Conservation (phyloP, 2,888 invertebrate species). For the Dorcus hopei region DNA sequence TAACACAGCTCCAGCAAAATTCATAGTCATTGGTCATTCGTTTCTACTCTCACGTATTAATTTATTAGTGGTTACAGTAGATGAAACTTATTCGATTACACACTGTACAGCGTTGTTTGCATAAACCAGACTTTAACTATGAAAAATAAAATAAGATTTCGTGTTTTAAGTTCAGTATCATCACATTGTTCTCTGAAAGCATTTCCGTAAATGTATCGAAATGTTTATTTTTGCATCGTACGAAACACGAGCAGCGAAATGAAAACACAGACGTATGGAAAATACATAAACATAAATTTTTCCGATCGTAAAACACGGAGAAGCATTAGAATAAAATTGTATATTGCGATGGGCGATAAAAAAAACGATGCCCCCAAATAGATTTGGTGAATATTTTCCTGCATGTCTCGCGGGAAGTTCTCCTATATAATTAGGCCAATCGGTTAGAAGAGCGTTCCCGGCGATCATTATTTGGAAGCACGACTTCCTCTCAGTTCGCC, state of each 20-base stretch:
- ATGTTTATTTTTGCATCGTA: too few relatives aligned
- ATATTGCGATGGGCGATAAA: too few relatives aligned
- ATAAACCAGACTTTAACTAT: too few relatives aligned
- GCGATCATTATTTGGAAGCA: conserved; percentile 26
- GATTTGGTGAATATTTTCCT: not conserved
- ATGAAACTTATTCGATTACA: too few relatives aligned
- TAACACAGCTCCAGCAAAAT: too few relatives aligned
- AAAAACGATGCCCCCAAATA: not conserved
- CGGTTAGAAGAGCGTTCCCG: conserved; percentile 27
- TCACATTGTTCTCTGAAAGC: conserved; percentile 4
- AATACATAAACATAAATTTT: conserved; percentile 19
- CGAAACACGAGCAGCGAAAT: too few relatives aligned
- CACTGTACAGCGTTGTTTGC: too few relatives aligned
- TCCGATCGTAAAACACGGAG: conserved; percentile 9
- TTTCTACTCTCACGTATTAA: too few relatives aligned
- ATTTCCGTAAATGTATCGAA: conserved; percentile 7
- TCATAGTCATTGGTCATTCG: too few relatives aligned
- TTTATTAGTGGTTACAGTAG: too few relatives aligned
- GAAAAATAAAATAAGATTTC: too few relatives aligned
- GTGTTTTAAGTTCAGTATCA: not conserved
- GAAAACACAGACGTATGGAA: not conserved
- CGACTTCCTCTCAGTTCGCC: not conserved
- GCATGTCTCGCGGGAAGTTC: not conserved
- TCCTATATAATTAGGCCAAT: conserved; percentile 30
- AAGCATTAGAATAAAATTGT: too few relatives aligned